Base-by-base conservation (phyloP, 2,888 invertebrate genomes). In the Temnothorax unifasciatus region DNA sequence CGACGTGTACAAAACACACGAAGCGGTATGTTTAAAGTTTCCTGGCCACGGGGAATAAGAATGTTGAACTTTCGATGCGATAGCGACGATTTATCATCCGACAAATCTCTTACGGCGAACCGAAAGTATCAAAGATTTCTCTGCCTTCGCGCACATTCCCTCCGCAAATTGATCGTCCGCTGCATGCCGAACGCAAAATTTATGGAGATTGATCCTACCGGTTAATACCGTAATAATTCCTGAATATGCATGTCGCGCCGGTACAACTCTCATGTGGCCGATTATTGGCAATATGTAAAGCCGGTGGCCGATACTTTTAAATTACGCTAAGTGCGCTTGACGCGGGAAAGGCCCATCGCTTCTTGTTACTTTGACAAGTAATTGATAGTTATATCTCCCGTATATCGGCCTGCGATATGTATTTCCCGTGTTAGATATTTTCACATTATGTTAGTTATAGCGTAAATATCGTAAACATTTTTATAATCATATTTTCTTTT, bases 141-240 rank as follows among this genome's bases (percentile, higher is more conserved):
- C 54, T 64, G 38, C 21, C 41, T n/a, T 21, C 41, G 5, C 15
- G n/a, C 13, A 13, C 64, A 41, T 61, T 25, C 13, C 25, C 25
- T 38, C 25, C 38, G 64, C 29, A 64, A 83, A 59, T 81, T 85
- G 83, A 52, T 57, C 41, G 71, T 34, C 2, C 18, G 57, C 64
- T 13, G 47, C 25, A 18, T 21, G 21, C 25, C 13, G 38, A 29
- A 41, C 66, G 50, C 73, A 11, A 85, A 87, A 86, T 86, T 86
- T 87, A 88, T 86, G 87, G 82, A 83, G 85, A 89, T 82, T 73
- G 81, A 86, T 76, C 52, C 82, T 41, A 61, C 41, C 69, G 76
- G 61, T 68, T 84, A 87, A 84, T 79, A 82, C 38, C 57, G 83
- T 71, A 82, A 86, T 84, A 59, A 83, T 84, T 52, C 38, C 29